Evolutionary conservation across 2,113 vertebrate species (phyloP).

Genomic region (Catharus fuscescens): DNA sequence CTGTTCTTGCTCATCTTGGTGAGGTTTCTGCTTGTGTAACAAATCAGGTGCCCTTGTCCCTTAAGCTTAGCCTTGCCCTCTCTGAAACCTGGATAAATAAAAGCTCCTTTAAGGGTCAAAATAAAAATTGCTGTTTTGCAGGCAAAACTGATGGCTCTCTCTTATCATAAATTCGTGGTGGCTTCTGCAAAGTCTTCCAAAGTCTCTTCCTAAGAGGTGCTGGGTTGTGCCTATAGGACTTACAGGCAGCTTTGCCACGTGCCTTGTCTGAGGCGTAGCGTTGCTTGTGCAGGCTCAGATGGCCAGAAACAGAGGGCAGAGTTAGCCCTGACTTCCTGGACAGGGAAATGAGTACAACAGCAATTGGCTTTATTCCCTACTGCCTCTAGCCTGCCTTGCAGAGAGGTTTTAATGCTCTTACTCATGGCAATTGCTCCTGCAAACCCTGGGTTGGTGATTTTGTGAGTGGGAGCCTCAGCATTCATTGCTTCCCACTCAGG

Average conservation of each 20-base stretch:
- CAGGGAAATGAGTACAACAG: background rate
- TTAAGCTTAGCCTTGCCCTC: background rate
- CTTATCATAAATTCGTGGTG: background rate
- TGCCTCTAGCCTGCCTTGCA: background rate
- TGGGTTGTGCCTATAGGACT: background rate
- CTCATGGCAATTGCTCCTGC: background rate
- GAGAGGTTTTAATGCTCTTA: background rate
- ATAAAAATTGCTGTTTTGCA: background rate
- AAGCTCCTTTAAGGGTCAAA: background rate
- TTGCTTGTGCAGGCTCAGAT: background rate
- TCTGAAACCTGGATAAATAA: background rate
- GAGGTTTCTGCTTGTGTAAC: background rate
- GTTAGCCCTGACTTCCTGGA: background rate
- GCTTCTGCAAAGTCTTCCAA: background rate
- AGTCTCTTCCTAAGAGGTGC: background rate
- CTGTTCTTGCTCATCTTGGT: background rate
- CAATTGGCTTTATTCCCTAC: background rate
- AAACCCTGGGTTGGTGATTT: background rate
- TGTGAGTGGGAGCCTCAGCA: background rate
- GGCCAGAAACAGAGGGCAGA: background rate
- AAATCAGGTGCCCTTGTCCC: background rate
- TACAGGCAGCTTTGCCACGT: fast-evolving
- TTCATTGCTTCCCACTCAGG: background rate
- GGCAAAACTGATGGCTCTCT: background rate
- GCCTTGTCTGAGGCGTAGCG: fast-evolving